Evolutionary conservation across 2,113 vertebrate genomes (phyloP).

Genomic region (Tamias sibiricus): DNA sequence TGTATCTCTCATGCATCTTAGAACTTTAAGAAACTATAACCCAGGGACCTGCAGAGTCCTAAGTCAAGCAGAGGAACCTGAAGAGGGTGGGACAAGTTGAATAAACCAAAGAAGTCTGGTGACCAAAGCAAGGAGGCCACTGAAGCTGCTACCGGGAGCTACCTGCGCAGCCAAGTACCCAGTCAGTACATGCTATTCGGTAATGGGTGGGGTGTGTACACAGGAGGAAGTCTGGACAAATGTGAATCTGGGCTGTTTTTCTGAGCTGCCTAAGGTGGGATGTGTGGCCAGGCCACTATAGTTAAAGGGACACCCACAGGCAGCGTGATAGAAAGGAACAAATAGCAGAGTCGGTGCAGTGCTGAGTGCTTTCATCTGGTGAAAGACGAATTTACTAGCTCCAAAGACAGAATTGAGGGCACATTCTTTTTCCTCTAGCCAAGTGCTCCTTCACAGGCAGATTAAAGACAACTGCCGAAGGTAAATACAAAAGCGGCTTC

Average conservation of each 20-base stretch:
- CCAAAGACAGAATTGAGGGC: not conserved
- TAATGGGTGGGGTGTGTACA: not conserved
- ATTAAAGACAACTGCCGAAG: not conserved
- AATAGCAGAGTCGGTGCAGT: not conserved
- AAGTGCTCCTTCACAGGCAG: not conserved
- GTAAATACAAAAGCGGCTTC: not conserved
- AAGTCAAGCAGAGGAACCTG: not conserved
- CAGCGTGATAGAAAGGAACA: not conserved
- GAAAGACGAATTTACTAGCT: slow-evolving; percentile 10
- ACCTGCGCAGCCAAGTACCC: too few relatives aligned
- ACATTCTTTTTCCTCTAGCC: not conserved
- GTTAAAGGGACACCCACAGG: not conserved
- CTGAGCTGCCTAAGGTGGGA: not conserved
- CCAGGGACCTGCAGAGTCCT: not conserved
- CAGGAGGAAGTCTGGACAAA: not conserved
- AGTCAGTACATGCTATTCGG: not conserved
- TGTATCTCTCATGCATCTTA: not conserved
- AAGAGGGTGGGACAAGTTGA: not conserved
- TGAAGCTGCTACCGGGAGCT: not conserved
- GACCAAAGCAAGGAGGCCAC: not conserved
- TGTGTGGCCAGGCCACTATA: not conserved
- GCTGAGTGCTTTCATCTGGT: not conserved
- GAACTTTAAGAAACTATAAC: not conserved
- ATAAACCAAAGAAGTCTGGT: not conserved
- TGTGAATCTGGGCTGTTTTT: not conserved